phyloP scores from a whole-genome alignment of 2,888 invertebrate genomes.

The Charanyca ferruginea region DNA sequence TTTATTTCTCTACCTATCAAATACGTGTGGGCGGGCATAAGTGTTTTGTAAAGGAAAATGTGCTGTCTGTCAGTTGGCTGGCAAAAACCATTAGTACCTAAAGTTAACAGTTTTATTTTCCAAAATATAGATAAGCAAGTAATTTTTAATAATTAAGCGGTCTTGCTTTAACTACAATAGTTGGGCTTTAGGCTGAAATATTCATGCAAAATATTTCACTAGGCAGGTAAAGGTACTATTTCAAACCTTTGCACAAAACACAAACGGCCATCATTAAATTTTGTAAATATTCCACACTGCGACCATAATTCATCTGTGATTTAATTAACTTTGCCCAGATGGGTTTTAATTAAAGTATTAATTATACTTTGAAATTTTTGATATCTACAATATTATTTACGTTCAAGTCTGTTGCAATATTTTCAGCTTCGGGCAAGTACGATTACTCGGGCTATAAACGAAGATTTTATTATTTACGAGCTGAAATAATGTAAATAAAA shows the following conservation, averaged over 20 bases:
- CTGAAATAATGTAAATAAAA: conserved; percentile 42
- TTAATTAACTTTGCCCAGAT: conserved; percentile 55
- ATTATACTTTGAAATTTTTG: conserved; percentile 52
- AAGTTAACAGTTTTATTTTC: conserved; percentile 5
- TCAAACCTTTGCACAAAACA: conserved; percentile 39
- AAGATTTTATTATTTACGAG: conserved; percentile 38
- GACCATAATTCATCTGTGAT: conserved; percentile 56
- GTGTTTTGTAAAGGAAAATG: too few relatives aligned
- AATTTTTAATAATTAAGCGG: conserved; percentile 16
- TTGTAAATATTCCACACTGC: conserved; percentile 45
- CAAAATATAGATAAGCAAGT: conserved; percentile 15
- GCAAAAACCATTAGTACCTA: too few relatives aligned
- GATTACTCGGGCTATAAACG: conserved; percentile 18
- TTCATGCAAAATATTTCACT: conserved; percentile 43
- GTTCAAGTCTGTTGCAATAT: conserved; percentile 29
- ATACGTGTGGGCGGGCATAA: too few relatives aligned
- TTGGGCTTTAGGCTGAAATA: conserved; percentile 27
- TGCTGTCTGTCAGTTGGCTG: too few relatives aligned
- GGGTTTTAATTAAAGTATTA: conserved; percentile 57
- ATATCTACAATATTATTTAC: conserved; percentile 35
- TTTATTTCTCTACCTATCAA: too few relatives aligned
- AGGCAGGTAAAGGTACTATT: conserved; percentile 5
- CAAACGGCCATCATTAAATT: conserved; percentile 47
- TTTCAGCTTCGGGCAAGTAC: conserved; percentile 20
- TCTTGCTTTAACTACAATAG: too few relatives aligned